Conservation (phyloP, 1,140 invertebrate species). For the Aphelenchoides fujianensis region DNA sequence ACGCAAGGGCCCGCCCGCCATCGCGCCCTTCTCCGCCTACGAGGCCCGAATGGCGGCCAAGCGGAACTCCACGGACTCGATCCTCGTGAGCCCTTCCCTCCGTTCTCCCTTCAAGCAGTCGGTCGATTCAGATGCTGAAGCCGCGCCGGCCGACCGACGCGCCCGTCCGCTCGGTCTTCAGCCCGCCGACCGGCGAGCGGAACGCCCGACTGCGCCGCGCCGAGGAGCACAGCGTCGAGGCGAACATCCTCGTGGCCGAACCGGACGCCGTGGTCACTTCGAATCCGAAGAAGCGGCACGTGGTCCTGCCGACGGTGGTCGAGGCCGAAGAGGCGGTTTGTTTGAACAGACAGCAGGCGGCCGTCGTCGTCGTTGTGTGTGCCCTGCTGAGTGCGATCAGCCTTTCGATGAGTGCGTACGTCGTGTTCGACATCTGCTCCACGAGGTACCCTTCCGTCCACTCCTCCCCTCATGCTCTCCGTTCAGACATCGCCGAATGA, state of each 20-base stretch:
- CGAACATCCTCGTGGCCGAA: neutral
- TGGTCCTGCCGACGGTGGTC: neutral
- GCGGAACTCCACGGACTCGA: neutral
- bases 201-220: neutral
- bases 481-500: conserved; percentile 10
- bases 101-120: neutral
- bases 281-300: neutral
- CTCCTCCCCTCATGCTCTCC: neutral
- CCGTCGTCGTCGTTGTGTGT: neutral
- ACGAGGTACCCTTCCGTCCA: neutral
- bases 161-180: neutral
- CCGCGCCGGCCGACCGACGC: neutral
- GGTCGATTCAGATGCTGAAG: neutral
- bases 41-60: neutral
- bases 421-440: neutral
- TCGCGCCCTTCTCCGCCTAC: neutral
- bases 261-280: neutral
- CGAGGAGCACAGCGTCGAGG: neutral
- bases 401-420: neutral
- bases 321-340: neutral
- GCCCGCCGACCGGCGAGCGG: neutral
- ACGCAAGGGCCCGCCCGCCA: neutral
- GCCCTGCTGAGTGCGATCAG: conserved; percentile 2
- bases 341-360: neutral
- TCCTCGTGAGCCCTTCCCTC: neutral